Evolutionary conservation across 2,113 vertebrate genomes (phyloP), one percentile per base, ranked within the genome.

Genomic region (Cavia porcellus): DNA sequence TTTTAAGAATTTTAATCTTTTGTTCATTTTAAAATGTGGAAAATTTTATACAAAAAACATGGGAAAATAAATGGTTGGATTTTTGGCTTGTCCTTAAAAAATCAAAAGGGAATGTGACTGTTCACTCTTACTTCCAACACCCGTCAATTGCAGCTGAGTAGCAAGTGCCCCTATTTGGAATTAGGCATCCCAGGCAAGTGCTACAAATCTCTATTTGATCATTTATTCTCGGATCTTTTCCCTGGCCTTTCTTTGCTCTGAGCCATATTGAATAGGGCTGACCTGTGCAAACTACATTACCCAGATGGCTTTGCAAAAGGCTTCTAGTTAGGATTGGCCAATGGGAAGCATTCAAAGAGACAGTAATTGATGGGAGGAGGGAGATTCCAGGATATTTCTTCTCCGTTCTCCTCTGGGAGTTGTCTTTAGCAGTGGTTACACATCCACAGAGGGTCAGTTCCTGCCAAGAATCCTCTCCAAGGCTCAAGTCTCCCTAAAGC

Each of bases 251-350:
- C 38, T 47, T 81, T 92, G 52, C n/a, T 89, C 38, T 35, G 38
- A 64, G n/a, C n/a, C n/a, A n/a, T n/a, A n/a, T n/a, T n/a, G n/a
- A n/a, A n/a, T n/a, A n/a, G 64, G 57, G 30, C 4, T 45, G 32
- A 55, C 28, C 25, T 77, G 25, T 82, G 75, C n/a, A 91, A 96
- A 88, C 77, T 42, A 57, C 61, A 84, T 77, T 87, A 87, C 83
- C 75, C 68, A 94, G 68, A 20, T 45, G 32, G 52, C 52, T 77
- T 87, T 62, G 68, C 62, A 68, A 59, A 50, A 50, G 15, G 8
- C 42, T 66, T 72, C 57, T 75, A 11, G 7, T 74, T 84, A 70
- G 45, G 28, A 38, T 57, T 32, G 55, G 35, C n/a, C 55, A 55
- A 28, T 74, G 81, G 72, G 55, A 93, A 59, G 57, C 45, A 47